These are phyloP conservation scores for Eubasilissa regina DNA, from an alignment of 1,140 invertebrate species.

Conservation along the genomic window DNA sequence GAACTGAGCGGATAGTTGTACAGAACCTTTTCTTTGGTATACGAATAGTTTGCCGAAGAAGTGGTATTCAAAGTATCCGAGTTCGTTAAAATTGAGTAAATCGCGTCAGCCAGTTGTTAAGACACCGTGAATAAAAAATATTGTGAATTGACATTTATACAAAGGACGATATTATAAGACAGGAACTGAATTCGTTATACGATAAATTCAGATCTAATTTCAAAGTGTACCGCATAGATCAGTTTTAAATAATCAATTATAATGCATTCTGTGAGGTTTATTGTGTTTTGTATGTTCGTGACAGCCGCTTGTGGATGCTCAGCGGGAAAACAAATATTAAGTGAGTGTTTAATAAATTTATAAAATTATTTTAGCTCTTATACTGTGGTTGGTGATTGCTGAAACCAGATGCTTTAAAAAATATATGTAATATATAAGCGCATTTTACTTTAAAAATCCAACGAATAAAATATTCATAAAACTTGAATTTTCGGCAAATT, in stretches of 20 bases:
- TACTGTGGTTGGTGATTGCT: no score
- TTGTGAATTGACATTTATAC: slow-evolving; percentile 41
- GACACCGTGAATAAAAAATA: slow-evolving; percentile 9
- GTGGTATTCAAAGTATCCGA: slow-evolving; percentile 57
- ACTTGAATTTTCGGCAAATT: slow-evolving; percentile 5
- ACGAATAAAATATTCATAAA: background rate
- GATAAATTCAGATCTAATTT: slow-evolving; percentile 44
- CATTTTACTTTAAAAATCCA: slow-evolving; percentile 7
- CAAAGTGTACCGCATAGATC: slow-evolving; percentile 36
- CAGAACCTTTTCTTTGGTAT: slow-evolving; percentile 54
- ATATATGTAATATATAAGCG: background rate
- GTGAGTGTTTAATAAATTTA: slow-evolving; percentile 48
- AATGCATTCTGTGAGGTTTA: slow-evolving; percentile 53
- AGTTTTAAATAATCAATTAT: slow-evolving; percentile 41
- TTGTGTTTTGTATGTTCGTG: slow-evolving; percentile 50
- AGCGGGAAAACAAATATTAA: slow-evolving; percentile 56
- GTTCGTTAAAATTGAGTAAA: slow-evolving; percentile 21
- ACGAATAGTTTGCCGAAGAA: slow-evolving; percentile 52
- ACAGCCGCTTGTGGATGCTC: slow-evolving; percentile 38
- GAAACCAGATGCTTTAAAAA: background rate
- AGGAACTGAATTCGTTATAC: slow-evolving; percentile 17
- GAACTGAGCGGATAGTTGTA: slow-evolving; percentile 53
- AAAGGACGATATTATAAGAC: slow-evolving; percentile 23
- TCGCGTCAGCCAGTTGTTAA: slow-evolving; percentile 46
- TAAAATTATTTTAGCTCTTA: slow-evolving; percentile 2